These are phyloP conservation scores for Notarius quadriscutis DNA, from an alignment of 2,113 vertebrate genomes.

Conservation along the genomic window DNA sequence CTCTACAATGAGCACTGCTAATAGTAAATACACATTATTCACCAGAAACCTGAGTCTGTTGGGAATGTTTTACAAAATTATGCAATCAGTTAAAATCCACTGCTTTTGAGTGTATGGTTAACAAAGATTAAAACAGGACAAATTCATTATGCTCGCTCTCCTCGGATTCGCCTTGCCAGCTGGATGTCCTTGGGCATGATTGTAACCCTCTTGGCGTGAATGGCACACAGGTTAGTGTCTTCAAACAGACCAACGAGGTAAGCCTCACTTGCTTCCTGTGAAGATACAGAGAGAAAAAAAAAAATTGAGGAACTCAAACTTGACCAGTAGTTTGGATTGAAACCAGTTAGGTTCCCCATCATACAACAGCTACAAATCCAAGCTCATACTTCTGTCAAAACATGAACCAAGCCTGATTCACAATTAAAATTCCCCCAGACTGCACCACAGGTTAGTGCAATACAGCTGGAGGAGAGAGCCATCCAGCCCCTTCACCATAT, in stretches of 20 bases:
- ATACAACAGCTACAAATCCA: background rate
- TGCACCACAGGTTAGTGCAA: background rate
- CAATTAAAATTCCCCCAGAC: too few relatives aligned
- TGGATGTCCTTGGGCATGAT: conserved; percentile 86
- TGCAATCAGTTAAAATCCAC: conserved; percentile 53
- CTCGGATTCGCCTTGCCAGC: conserved; percentile 80
- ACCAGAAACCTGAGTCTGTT: conserved; percentile 54
- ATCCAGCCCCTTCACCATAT: background rate
- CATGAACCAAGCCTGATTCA: background rate
- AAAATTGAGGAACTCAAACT: background rate
- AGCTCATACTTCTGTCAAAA: background rate
- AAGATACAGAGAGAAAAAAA: background rate
- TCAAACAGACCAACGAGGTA: conserved; percentile 80
- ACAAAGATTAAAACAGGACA: conserved; percentile 27
- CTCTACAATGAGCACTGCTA: conserved; percentile 50
- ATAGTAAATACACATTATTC: conserved; percentile 47
- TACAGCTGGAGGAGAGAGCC: background rate
- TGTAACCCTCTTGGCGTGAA: conserved; percentile 79
- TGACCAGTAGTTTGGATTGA: background rate
- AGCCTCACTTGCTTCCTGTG: conserved; percentile 78
- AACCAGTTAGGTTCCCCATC: background rate
- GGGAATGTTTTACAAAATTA: conserved; percentile 55
- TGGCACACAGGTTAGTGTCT: conserved; percentile 80
- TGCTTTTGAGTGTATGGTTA: conserved; percentile 42
- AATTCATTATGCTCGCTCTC: conserved; percentile 76